Evolutionary conservation across 2,888 invertebrate genomes (phyloP).

Genomic region (Glaucopsyche alexis): DNA sequence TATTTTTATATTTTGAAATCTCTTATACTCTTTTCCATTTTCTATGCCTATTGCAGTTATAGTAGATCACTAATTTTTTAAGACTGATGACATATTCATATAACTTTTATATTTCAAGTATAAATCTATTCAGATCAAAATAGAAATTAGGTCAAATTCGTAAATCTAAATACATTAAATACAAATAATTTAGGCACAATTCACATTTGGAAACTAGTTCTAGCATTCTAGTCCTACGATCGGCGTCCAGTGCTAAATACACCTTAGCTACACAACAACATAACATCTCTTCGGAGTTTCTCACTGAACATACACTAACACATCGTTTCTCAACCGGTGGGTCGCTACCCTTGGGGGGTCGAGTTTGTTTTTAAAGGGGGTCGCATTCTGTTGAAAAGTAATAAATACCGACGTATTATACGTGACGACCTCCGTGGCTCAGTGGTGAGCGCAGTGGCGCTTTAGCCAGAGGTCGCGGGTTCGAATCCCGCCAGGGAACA

Average conservation of each 20-base stretch:
- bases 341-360: no score
- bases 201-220: conserved; percentile 68
- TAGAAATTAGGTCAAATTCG: conserved; percentile 23
- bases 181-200: conserved; percentile 71
- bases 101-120: background rate
- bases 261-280: conserved; percentile 14
- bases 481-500: no score
- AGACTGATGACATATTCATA: background rate
- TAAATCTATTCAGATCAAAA: conserved; percentile 2
- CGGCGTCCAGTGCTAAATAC: conserved; percentile 48
- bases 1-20: background rate
- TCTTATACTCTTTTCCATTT: background rate
- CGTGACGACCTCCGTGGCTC: no score
- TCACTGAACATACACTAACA: conserved; percentile 28
- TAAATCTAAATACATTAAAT: conserved; percentile 41
- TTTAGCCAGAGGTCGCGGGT: no score
- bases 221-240: conserved; percentile 67
- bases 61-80: background rate
- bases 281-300: conserved; percentile 26
- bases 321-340: no score
- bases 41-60: background rate
- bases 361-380: no score
- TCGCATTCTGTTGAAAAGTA: no score
- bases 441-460: no score
- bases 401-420: no score